phyloP scores from a whole-genome alignment of 2,888 invertebrate species.

The Cyaniris semiargus region DNA sequence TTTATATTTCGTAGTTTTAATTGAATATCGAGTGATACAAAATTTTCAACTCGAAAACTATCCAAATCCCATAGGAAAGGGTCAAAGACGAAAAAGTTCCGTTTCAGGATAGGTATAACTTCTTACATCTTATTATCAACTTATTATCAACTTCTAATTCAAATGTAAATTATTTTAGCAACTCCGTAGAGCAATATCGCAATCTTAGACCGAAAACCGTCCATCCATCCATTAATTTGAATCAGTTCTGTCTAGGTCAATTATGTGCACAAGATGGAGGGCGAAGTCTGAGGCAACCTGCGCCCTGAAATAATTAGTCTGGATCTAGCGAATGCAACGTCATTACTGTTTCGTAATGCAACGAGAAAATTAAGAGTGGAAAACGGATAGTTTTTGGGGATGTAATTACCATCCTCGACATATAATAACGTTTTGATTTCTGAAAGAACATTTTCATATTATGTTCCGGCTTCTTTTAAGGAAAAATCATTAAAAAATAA shows the following conservation, averaged over 20 bases:
- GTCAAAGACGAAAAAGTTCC: not conserved
- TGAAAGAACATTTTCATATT: not conserved
- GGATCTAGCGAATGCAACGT: constrained; percentile 5
- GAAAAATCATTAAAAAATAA: too few species aligned
- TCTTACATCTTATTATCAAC: not conserved
- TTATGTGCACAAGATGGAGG: constrained; percentile 23
- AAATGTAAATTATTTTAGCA: not conserved
- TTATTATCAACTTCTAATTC: not conserved
- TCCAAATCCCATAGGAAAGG: not conserved
- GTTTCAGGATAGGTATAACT: not conserved
- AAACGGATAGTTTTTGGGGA: not conserved
- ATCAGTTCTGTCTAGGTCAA: constrained; percentile 17
- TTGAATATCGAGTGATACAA: too few species aligned
- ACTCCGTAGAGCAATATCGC: not conserved
- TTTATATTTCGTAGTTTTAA: too few species aligned
- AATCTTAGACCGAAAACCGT: not conserved
- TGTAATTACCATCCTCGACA: not conserved
- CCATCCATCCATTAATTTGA: constrained; percentile 13
- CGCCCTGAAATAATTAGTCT: constrained; percentile 23
- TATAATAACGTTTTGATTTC: not conserved
- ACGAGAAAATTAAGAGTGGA: not conserved
- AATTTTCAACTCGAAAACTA: not conserved
- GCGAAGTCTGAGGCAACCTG: not conserved
- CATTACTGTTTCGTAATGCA: not conserved
- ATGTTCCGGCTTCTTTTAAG: too few species aligned